Evolutionary conservation across 2,113 vertebrate genomes (phyloP).

Genomic region (Fregata magnificens): DNA sequence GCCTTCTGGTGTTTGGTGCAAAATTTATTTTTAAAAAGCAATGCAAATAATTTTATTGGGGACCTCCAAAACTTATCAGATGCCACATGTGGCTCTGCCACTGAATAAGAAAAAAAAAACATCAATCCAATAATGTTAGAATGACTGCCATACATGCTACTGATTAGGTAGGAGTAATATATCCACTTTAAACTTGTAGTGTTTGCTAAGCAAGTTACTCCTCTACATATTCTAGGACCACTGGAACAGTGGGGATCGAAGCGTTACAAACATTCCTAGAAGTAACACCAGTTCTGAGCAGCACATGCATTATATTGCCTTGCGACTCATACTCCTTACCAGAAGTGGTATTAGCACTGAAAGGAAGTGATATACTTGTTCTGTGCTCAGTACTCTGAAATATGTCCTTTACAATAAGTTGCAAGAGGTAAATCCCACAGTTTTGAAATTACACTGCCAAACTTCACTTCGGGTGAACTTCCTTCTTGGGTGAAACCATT

Average conservation of each 20-base stretch:
- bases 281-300: not conserved
- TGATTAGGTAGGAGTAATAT: not conserved
- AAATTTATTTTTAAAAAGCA: not conserved
- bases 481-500: not conserved
- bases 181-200: not conserved
- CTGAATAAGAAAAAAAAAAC: not conserved
- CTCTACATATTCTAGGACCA: not conserved
- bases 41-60: not conserved
- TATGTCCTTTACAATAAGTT: not conserved
- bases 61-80: not conserved
- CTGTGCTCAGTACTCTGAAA: not conserved
- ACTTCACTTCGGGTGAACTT: not conserved
- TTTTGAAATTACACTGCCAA: not conserved
- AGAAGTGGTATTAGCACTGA: not conserved
- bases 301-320: not conserved
- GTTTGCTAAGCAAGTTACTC: not conserved
- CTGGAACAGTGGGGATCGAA: not conserved
- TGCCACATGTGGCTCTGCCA: not conserved
- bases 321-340: rapidly evolving
- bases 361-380: not conserved
- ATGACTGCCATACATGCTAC: not conserved
- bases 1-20: not conserved
- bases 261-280: not conserved
- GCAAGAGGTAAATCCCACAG: not conserved
- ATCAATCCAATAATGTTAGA: not conserved